These are phyloP conservation scores for Dolichoris vasculosae DNA, from an alignment of 1,140 invertebrate genomes.

Conservation along the genomic window DNA sequence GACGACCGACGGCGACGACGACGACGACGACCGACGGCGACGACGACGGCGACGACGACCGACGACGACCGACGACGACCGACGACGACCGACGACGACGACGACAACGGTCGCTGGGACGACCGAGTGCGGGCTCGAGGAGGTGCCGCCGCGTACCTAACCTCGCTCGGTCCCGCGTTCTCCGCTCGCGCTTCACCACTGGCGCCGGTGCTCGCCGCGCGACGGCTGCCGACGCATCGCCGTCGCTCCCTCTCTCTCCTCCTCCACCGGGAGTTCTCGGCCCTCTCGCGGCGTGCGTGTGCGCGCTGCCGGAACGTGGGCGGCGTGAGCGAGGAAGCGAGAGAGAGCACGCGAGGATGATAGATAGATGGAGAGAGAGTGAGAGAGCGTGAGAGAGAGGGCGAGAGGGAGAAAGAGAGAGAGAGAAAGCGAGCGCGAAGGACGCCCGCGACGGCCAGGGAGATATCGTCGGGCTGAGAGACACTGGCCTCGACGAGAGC, in stretches of 20 bases:
- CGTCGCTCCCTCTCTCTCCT: not conserved
- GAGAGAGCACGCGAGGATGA: too few relatives aligned
- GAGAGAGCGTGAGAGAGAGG: too few relatives aligned
- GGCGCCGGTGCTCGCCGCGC: conserved; percentile 17
- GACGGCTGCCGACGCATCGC: conserved; percentile 7
- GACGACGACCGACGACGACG: not conserved
- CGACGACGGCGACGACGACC: too few relatives aligned
- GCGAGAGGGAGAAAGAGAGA: not conserved
- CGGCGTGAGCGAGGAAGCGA: not conserved
- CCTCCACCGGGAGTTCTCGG: not conserved
- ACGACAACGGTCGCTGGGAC: not conserved
- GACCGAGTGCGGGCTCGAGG: not conserved
- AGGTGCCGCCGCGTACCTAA: not conserved
- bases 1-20: too few relatives aligned
- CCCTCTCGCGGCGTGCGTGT: conserved; percentile 12
- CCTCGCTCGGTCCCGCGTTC: conserved; percentile 5
- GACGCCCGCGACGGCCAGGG: too few relatives aligned
- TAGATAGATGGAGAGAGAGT: not conserved
- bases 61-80: too few relatives aligned
- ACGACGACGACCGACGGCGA: too few relatives aligned
- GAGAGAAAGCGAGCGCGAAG: too few relatives aligned
- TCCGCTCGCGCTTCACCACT: conserved; percentile 19
- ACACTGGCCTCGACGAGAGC: not conserved
- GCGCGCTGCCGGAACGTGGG: not conserved
- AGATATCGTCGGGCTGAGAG: not conserved